phyloP scores from a whole-genome alignment of 2,888 invertebrate genomes.

The Lobophora halterata region DNA sequence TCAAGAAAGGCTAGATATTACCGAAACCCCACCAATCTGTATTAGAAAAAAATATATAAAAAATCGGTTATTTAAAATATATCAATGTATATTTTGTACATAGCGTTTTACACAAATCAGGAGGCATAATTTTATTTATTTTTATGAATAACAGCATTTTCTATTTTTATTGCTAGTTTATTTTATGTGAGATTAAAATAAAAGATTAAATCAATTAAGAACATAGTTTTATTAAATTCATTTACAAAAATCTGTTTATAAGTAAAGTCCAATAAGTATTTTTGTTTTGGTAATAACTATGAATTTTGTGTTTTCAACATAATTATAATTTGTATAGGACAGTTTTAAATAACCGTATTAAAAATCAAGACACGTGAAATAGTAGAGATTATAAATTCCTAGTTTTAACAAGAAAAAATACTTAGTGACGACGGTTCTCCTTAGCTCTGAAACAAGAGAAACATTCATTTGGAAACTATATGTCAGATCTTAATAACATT shows the following conservation, averaged over 20 bases:
- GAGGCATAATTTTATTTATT: slow-evolving; percentile 73
- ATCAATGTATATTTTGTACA: slow-evolving; percentile 72
- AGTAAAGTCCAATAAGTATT: no score
- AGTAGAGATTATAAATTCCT: no score
- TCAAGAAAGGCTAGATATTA: slow-evolving; percentile 1
- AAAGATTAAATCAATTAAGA: slow-evolving; percentile 42
- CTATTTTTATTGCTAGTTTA: slow-evolving; percentile 58
- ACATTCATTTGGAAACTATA: no score
- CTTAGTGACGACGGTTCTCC: slow-evolving; percentile 33
- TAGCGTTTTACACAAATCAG: slow-evolving; percentile 59
- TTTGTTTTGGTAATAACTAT: no score
- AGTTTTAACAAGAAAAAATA: no score
- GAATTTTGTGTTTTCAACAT: no score
- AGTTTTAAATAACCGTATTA: no score
- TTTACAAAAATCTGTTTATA: no score
- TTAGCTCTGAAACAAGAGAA: slow-evolving; percentile 50
- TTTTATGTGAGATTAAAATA: slow-evolving; percentile 59
- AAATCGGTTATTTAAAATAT: slow-evolving; percentile 32
- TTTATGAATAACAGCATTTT: slow-evolving; percentile 50
- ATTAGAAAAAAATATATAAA: slow-evolving; percentile 20
- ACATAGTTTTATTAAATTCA: slow-evolving; percentile 32
- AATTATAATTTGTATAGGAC: no score
- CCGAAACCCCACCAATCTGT: slow-evolving; percentile 49
- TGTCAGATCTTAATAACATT: no score
- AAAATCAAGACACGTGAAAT: no score